phyloP scores from a whole-genome alignment of 2,888 invertebrate species.

The Synanthedon formicaeformis region DNA sequence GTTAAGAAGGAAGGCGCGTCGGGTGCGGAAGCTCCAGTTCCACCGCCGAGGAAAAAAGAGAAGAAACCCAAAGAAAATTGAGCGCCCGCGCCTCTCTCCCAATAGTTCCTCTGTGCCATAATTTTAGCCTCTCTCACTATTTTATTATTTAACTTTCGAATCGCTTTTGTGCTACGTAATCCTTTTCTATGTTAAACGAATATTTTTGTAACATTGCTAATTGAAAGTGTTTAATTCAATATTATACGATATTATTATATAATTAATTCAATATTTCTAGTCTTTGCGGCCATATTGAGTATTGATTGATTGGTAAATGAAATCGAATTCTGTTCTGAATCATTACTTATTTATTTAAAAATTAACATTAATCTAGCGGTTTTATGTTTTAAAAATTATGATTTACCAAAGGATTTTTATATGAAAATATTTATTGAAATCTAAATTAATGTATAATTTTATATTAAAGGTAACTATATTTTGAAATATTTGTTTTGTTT shows the following conservation, averaged over 20 bases:
- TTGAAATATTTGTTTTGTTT: slow-evolving; percentile 23
- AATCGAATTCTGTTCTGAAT: background rate
- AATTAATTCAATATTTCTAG: slow-evolving; percentile 29
- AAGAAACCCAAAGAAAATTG: slow-evolving; percentile 68
- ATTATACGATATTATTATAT: slow-evolving; percentile 9
- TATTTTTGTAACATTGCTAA: slow-evolving; percentile 26
- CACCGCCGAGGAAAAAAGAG: slow-evolving; percentile 69
- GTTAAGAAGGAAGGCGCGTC: slow-evolving; percentile 58
- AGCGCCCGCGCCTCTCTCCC: slow-evolving; percentile 37
- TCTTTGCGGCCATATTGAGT: background rate
- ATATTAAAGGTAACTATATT: slow-evolving; percentile 64
- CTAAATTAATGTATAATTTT: slow-evolving; percentile 47
- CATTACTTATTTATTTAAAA: background rate
- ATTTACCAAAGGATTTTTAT: slow-evolving; percentile 39
- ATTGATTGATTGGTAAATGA: background rate
- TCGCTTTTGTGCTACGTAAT: slow-evolving; percentile 38
- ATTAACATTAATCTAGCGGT: slow-evolving; percentile 15
- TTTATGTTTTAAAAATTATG: slow-evolving; percentile 22
- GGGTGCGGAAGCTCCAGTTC: slow-evolving; percentile 54
- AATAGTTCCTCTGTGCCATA: slow-evolving; percentile 64
- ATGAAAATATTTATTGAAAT: slow-evolving; percentile 32
- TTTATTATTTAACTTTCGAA: slow-evolving; percentile 37
- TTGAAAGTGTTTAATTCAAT: slow-evolving; percentile 28
- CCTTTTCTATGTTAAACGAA: slow-evolving; percentile 29
- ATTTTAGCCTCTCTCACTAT: slow-evolving; percentile 38